Evolutionary conservation across 2,797 vertebrate species (phyloP), one percentile per base, ranked within the genome.

Genomic region (Orestias chungarensis): DNA sequence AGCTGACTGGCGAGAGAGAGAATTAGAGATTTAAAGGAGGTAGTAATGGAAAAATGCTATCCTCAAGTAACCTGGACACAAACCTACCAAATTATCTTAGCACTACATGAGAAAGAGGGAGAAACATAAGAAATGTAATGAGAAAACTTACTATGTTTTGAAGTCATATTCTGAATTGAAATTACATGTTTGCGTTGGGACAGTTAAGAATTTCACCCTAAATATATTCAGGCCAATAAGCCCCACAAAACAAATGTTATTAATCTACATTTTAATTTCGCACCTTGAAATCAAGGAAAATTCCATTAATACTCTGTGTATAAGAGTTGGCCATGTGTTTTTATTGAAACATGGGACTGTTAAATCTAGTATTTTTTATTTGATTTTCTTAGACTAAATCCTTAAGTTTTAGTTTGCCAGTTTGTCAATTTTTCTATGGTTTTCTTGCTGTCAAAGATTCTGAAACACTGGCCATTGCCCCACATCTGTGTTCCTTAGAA

Each of bases 31-130:
- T 86, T 64, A 55, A 11, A n/a, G 40, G 71, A 82, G 70, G 78
- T 85, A 69, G 71, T 10, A 7, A 42, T 0, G 4, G 43, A 79
- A 84, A 82, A 80, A 75, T 64, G 66, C 78, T 73, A 49, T 82
- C 82, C 81, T 82, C 35, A 72, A 71, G 66, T 80, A 80, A 86
- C 86, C 85, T 33, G 40, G 68, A 38, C 31, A 38, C 54, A 69
- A 31, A 75, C 76, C 54, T 46, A 25, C 61, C 33, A 47, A 20
- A 50, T 66, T 75, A 43, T 61, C 4, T 67, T n/a, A 31, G 55
- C 23, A 73, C 73, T 66, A 71, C 66, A 46, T 66, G 33, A 68
- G 12, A 61, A 43, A 3, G 9, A 31, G 29, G 33, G 68, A n/a
- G 43, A 74, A 68, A 71, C 5, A 3, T n/a, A n/a, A n/a, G n/a